phyloP scores from a whole-genome alignment of 1,140 invertebrate genomes.

The Caerostris darwini region DNA sequence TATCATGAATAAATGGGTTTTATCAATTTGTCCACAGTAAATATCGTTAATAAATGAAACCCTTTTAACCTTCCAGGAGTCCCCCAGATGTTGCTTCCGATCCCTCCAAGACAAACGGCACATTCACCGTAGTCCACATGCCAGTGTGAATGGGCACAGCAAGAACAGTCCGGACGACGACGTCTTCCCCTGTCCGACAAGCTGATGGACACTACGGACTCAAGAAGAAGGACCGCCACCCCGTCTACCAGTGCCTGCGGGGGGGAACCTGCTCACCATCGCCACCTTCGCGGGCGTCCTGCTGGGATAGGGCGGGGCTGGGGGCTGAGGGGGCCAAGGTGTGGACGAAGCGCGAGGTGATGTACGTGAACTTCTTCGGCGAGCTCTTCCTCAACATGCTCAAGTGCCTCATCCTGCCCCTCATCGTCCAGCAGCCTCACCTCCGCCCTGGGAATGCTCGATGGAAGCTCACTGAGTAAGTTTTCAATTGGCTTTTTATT shows the following conservation, averaged over 20 bases:
- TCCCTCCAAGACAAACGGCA: constrained; percentile 43
- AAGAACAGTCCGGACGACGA: not conserved
- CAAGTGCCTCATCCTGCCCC: constrained; percentile 93
- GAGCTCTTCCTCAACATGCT: constrained; percentile 95
- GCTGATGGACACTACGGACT: not conserved
- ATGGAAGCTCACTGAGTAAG: constrained; percentile 86
- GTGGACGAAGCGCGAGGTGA: constrained; percentile 84
- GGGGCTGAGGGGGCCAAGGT: constrained; percentile 84
- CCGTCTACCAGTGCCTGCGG: not conserved
- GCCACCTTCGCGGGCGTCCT: constrained; percentile 91
- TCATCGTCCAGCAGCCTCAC: constrained; percentile 94
- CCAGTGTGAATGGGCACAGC: constrained; percentile 23
- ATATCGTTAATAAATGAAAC: no score
- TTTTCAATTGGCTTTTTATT: not conserved
- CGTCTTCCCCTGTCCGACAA: not conserved
- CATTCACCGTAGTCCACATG: not conserved
- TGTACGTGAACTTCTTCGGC: constrained; percentile 89
- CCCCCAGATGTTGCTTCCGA: constrained; percentile 47
- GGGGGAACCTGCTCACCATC: constrained; percentile 90
- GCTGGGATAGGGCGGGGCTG: constrained; percentile 89
- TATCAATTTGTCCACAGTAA: no score
- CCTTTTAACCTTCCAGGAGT: constrained; percentile 37
- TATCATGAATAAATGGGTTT: no score
- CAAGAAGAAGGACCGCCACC: not conserved
- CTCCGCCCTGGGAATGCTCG: constrained; percentile 91